These are phyloP conservation scores for Cyanoderma ruficeps DNA, from an alignment of 2,113 vertebrate species.

Conservation along the genomic window DNA sequence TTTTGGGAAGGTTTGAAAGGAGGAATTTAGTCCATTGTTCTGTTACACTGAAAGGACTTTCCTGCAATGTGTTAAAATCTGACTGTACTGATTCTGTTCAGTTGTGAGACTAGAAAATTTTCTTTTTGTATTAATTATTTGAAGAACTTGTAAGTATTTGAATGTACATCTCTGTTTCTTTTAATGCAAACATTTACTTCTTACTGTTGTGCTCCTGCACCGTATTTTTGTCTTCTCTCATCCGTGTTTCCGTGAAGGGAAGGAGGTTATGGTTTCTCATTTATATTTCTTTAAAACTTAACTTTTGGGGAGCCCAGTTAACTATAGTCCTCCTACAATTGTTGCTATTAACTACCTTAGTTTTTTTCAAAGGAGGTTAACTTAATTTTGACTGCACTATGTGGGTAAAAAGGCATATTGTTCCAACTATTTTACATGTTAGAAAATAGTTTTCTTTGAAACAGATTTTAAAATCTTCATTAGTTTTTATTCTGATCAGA, in stretches of 20 bases:
- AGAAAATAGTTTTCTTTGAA: not conserved
- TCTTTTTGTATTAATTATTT: conserved; percentile 53
- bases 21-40: not conserved
- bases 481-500: not conserved
- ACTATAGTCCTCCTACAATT: not conserved
- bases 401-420: not conserved
- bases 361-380: not conserved
- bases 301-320: not conserved
- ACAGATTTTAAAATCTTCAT: not conserved
- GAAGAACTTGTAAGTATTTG: conserved; percentile 30
- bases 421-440: not conserved
- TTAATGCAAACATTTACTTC: conserved; percentile 32
- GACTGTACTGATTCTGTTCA: not conserved
- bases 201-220: not conserved
- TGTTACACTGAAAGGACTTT: not conserved
- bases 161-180: not conserved
- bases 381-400: not conserved
- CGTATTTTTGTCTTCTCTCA: not conserved
- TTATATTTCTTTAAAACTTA: conserved; percentile 30
- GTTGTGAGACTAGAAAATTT: conserved; percentile 1
- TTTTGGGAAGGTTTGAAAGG: not conserved
- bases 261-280: not conserved
- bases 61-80: not conserved
- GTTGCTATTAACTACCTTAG: not conserved
- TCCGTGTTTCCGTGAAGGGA: not conserved